Base-by-base conservation (phyloP, 2,888 invertebrate species). In the Koerneria pararmatus region DNA sequence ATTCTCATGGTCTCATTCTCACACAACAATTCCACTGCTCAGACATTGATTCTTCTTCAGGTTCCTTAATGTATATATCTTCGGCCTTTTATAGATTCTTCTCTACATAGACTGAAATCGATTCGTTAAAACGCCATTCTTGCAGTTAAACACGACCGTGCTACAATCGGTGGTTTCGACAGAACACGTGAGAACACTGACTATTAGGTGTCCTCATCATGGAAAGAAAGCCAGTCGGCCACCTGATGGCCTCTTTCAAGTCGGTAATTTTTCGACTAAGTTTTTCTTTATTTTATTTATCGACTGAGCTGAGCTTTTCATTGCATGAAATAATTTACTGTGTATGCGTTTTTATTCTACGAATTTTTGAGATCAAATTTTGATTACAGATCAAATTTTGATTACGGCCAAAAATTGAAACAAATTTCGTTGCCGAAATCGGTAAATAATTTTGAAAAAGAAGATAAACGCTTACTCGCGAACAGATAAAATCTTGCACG, bases 141-240 rank as follows among this genome's bases (percentile, higher is more conserved):
- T 76, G 32, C 69, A 78, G 78, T 66, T 78, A 37, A 77, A 78
- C 69, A 61, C 71, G 29, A 72, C 75, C 8, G 72, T 66, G 56
- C 66, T 76, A 61, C 61, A 65, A 4, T 60, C 70, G 41, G 48
- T 78, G 27, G 69, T 67, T 19, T 72, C 74, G 29, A 74, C 73
- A 24, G 76, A 78, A 64, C 66, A 70, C n/a, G 74, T 78, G 8
- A 69, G 76, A 37, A 78, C 78, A 19, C 68, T 78, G 24, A 78
- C 76, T 15, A 78, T 78, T 56, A 63, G 75, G 68, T 78, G 78
- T 57, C 74, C 74, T n/a, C 75, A 75, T 67, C 70, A 72, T 46
- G 69, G 68, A 15, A 71, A 67, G 22, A 68, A 67, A 53, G 57
- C 70, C 15, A 72, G 73, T 19, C 69, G 71, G 32, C 78, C 78